Base-by-base conservation (phyloP, 2,113 vertebrate species). In the Riparia riparia region DNA sequence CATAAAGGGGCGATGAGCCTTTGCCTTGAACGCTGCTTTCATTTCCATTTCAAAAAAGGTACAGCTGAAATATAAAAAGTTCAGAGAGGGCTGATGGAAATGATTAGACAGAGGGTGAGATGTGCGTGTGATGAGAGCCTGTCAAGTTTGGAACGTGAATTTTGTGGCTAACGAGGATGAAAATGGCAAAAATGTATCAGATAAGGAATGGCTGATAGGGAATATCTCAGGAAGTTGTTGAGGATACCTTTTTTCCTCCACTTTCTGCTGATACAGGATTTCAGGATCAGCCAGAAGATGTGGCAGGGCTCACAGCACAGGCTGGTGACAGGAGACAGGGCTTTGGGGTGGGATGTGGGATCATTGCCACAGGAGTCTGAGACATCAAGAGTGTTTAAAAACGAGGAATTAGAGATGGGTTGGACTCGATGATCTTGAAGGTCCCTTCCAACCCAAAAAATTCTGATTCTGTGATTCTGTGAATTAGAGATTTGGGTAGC, bases 1-100 rank as follows among this genome's bases (percentile, higher is more conserved):
- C 73, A 56, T 74, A 60, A 71, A 78, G 89, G 51, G 86, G 41
- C 21, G 47, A 61, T 1, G 72, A 47, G 94, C 37, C 74, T 94
- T 88, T 83, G 91, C 89, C 89, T 94, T 44, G 34, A 92, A 68
- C 0, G 0, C 47, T 71, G 64, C 25, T 26, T 68, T 84, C 72
- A 92, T 96, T 97, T 84, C 93, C 93, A 82, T 78, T 86, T 95
- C 91, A 63, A 74, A 88, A 78, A 63, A 73, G 56, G 49, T 58
- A 57, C 54, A 63, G 72, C 64, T 68, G 82, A 91, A 77, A 50
- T 58, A 25, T 7, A 8, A 70, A 9, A 81, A 66, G 56, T 92
- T 95, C 91, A 31, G 12, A 71, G 76, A 10, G 9, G 34, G 49
- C n/a, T 94, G 94, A 91, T 68, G 93, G 91, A 44, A 82, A 45